phyloP scores from a whole-genome alignment of 2,797 vertebrate genomes.

The Pipistrellus pygmaeus region DNA sequence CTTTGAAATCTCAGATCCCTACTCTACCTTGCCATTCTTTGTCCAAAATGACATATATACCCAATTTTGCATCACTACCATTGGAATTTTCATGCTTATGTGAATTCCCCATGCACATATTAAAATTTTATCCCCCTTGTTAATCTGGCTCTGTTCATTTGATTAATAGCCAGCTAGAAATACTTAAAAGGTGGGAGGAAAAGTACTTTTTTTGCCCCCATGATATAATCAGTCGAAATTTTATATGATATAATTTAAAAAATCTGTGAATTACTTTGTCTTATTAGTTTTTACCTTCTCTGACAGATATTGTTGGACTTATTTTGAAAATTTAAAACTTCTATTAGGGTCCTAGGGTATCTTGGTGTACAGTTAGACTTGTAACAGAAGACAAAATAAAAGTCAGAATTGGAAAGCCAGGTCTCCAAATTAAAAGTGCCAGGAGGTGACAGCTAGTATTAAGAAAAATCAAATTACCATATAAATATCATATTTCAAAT shows the following conservation, averaged over 20 bases:
- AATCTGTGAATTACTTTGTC: slow-evolving; percentile 32
- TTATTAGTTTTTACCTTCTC: neutral
- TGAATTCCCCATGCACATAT: neutral
- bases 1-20: neutral
- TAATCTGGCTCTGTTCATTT: neutral
- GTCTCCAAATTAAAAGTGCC: slow-evolving; percentile 7
- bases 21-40: neutral
- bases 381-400: slow-evolving; percentile 6
- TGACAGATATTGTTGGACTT: slow-evolving; percentile 25
- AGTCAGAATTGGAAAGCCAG: slow-evolving; percentile 7
- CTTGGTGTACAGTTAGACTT: neutral
- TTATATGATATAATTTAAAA: slow-evolving; percentile 16
- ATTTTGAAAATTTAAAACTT: slow-evolving; percentile 49
- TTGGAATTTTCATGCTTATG: neutral
- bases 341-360: neutral
- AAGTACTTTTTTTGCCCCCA: neutral
- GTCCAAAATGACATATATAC: neutral
- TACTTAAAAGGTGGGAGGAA: neutral
- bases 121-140: neutral
- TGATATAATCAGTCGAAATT: slow-evolving; percentile 20
- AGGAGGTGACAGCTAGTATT: neutral
- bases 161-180: neutral
- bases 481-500: neutral
- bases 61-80: neutral
- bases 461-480: neutral